Conservation (phyloP, 2,113 vertebrate species). For the Aegotheles bennettii region DNA sequence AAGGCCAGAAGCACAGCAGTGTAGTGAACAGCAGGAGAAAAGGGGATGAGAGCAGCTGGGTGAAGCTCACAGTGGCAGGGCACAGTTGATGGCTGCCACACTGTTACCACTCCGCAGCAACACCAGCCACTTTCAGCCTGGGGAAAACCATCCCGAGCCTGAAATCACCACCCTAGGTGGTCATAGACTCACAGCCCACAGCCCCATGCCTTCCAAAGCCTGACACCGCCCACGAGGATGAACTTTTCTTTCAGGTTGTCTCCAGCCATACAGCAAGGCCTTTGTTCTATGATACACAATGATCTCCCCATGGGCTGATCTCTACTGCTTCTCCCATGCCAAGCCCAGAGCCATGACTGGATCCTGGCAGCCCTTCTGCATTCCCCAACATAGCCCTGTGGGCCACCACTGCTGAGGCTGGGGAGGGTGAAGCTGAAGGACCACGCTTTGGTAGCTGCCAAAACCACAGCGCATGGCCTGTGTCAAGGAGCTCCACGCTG, state of each 20-base stretch:
- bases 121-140: not conserved
- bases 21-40: not conserved
- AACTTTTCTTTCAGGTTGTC: not conserved
- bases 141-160: not conserved
- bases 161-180: not conserved
- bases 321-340: fast-evolving
- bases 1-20: too few relatives aligned
- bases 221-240: not conserved
- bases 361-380: not conserved
- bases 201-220: not conserved
- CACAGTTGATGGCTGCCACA: fast-evolving
- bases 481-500: fast-evolving
- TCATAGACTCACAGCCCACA: not conserved
- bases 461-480: not conserved
- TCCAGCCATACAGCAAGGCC: fast-evolving
- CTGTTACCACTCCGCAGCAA: not conserved
- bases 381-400: not conserved
- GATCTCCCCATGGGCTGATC: fast-evolving
- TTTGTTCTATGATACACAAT: not conserved
- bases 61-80: not conserved
- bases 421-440: not conserved
- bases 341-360: not conserved
- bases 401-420: not conserved
- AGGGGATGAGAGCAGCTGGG: not conserved
- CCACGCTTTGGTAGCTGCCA: fast-evolving